Evolutionary conservation across 2,888 invertebrate genomes (phyloP).

Genomic region (Pharmacophagus antenor): DNA sequence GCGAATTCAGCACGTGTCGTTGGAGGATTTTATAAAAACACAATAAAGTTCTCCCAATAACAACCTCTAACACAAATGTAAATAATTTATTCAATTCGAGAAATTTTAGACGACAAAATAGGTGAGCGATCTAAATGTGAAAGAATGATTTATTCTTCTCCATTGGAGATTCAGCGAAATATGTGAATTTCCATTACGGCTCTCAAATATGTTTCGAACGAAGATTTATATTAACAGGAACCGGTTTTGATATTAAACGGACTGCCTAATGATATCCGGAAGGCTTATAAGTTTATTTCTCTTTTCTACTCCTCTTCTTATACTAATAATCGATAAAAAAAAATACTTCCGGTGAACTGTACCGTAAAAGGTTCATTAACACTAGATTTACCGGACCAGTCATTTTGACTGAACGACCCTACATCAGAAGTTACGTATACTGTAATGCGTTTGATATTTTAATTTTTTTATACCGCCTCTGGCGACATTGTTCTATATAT

Average conservation of each 20-base stretch:
- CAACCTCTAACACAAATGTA: background rate
- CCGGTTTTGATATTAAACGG: background rate
- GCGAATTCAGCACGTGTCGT: background rate
- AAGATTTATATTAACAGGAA: background rate
- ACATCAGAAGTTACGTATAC: too few species aligned
- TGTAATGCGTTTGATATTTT: too few species aligned
- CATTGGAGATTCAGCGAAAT: background rate
- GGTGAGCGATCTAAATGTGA: background rate
- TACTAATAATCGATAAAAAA: too few species aligned
- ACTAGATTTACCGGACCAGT: too few species aligned
- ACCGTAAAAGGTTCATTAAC: too few species aligned
- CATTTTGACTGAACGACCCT: too few species aligned
- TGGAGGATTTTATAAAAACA: background rate
- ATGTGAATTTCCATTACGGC: constrained; percentile 18
- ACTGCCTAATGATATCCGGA: too few species aligned
- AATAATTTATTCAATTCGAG: background rate
- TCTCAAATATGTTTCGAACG: constrained; percentile 64
- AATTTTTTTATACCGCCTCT: too few species aligned
- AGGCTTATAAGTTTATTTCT: too few species aligned
- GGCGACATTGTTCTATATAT: too few species aligned
- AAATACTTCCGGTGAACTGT: too few species aligned
- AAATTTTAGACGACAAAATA: background rate
- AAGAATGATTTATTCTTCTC: constrained; percentile 1
- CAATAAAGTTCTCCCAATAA: background rate
- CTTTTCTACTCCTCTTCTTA: too few species aligned